Percentiles rank a stretch among this genome's conserved stretches.
Evolutionary conservation across 1,140 invertebrate genomes (phyloP).

Genomic region (Tachypleus tridentatus): DNA sequence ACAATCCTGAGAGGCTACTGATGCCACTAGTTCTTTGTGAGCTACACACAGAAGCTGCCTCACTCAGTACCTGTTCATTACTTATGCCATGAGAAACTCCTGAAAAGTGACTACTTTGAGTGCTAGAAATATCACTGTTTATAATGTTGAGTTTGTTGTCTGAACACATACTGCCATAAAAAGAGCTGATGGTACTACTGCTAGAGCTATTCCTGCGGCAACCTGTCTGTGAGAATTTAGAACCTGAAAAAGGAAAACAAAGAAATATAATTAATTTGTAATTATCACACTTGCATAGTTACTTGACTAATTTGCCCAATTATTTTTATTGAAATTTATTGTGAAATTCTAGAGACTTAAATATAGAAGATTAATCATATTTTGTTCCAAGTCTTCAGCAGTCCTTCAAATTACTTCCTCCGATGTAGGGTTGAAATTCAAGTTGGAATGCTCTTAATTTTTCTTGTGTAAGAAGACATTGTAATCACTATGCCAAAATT

Average conservation of each 20-base stretch:
- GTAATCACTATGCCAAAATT: too few species aligned
- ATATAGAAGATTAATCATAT: too few species aligned
- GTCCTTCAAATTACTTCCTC: too few species aligned
- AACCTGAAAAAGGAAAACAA: neutral
- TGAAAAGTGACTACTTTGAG: slow-evolving; percentile 69
- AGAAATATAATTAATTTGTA: too few species aligned
- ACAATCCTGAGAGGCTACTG: slow-evolving; percentile 15
- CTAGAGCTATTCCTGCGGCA: slow-evolving; percentile 34
- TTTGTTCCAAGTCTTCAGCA: too few species aligned
- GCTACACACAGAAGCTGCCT: slow-evolving; percentile 77
- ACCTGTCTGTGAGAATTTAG: slow-evolving; percentile 5
- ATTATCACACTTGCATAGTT: too few species aligned
- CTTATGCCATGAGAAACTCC: slow-evolving; percentile 32
- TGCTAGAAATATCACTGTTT: slow-evolving; percentile 41
- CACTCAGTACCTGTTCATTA: slow-evolving; percentile 30
- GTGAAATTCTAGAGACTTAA: too few species aligned
- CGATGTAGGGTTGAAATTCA: too few species aligned
- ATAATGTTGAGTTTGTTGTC: slow-evolving; percentile 43
- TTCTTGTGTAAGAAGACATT: too few species aligned
- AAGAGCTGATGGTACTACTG: slow-evolving; percentile 70
- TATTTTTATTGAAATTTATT: too few species aligned
- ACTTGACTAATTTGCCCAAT: too few species aligned
- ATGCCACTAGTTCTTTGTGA: slow-evolving; percentile 56
- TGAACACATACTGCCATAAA: slow-evolving; percentile 72
- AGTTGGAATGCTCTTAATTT: too few species aligned